phyloP scores from a whole-genome alignment of 2,888 invertebrate genomes.

The Gortyna flavago region DNA sequence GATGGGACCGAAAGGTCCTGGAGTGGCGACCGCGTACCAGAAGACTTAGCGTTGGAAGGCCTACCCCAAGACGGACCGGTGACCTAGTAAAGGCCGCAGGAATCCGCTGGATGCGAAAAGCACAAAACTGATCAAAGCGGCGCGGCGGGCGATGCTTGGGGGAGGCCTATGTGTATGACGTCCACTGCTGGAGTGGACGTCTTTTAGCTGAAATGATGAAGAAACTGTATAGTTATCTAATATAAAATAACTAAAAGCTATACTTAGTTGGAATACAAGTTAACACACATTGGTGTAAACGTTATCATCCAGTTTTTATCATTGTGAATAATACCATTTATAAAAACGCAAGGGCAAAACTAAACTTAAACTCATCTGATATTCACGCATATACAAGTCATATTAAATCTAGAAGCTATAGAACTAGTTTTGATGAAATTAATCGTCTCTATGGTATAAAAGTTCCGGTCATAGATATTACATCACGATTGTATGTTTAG shows the following conservation, averaged over 20 bases:
- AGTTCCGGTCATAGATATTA: conserved; percentile 32
- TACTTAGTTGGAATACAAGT: background rate
- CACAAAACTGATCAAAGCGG: too few species aligned
- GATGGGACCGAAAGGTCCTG: too few species aligned
- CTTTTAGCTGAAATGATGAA: too few species aligned
- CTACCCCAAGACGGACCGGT: too few species aligned
- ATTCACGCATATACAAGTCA: conserved; percentile 10
- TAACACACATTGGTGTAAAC: background rate
- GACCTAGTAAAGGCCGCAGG: too few species aligned
- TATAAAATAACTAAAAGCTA: background rate
- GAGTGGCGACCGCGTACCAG: too few species aligned
- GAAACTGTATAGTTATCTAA: too few species aligned
- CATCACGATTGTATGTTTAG: conserved; percentile 6
- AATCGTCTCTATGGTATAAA: conserved; percentile 27
- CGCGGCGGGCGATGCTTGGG: too few species aligned
- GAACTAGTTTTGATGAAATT: conserved; percentile 28
- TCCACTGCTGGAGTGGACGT: too few species aligned
- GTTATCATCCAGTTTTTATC: background rate
- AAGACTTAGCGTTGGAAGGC: too few species aligned
- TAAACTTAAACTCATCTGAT: background rate
- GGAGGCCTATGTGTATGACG: too few species aligned
- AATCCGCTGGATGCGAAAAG: too few species aligned
- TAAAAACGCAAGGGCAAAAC: background rate
- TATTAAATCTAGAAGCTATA: conserved; percentile 26
- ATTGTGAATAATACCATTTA: background rate